Base-by-base conservation (phyloP, 2,888 invertebrate species). In the Zaprionus bogoriensis region DNA sequence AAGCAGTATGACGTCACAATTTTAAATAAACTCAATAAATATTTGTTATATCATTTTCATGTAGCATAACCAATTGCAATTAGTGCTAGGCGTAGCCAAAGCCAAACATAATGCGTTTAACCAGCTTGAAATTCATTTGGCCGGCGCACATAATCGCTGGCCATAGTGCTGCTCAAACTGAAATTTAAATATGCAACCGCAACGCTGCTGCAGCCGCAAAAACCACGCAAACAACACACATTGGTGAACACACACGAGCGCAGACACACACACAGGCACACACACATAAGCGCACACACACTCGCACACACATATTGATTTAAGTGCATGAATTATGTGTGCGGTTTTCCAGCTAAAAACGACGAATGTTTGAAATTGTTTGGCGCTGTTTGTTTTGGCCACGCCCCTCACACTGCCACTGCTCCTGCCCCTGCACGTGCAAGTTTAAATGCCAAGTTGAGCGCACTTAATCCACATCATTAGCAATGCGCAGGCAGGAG, bases 381-480 rank as follows among this genome's bases (percentile, higher is more conserved):
- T 4, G 36, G 17, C 7, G 23, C 32, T 36, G 32, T 36, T 36
- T 36, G 32, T 17, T 47, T 42, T 25, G 53, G 52, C 51, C 54
- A 62, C 57, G 47, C 55, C 27, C 27, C n/a, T n/a, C n/a, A n/a
- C n/a, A n/a, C n/a, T n/a, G n/a, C n/a, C n/a, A n/a, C 32, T 14
- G 20, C 28, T 10, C 50, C 54, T 32, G 39, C 57, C 17, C 57
- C 17, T 20, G 27, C 17, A 22, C 32, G 27, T 10, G 12, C 19
- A 66, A 70, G 23, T 46, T 72, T 59, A 52, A 55, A 67, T 67
- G 62, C 44, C 36, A 38, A 64, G 61, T 46, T 52, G 54, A 62
- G 67, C 52, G 65, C 67, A 62, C 71, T 77, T 83, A 79, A 82
- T 82, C 74, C 77, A 59, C 53, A 58, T 80, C 71, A 83, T 83